Evolutionary conservation across 2,797 vertebrate species (phyloP), one percentile per base, ranked within the genome.

Genomic region (Argya squamiceps): DNA sequence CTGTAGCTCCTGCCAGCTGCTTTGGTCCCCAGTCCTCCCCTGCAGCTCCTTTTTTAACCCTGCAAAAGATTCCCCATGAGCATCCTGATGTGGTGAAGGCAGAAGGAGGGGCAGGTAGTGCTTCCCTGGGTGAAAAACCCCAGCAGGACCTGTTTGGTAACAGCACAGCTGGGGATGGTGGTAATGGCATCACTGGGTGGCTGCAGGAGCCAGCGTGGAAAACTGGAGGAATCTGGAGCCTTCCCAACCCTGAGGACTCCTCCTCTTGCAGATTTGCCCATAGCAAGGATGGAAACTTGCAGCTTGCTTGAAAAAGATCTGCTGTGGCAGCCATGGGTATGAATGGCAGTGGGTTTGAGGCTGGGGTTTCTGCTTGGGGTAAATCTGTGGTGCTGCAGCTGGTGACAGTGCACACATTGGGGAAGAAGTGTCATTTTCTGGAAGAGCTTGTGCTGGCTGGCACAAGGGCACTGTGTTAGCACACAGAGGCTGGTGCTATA

Each of bases 271-370:
- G 46, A 77, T 58, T 43, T 77, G 27, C 47, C n/a, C 11, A 10
- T 27, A 70, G 44, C 47, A 70, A 84, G 55, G 53, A 62, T 5
- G 32, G 63, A 89, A 75, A 68, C 16, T 55, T 8, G 1, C 13
- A 39, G 53, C 41, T 78, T 46, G 15, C 24, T 74, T 56, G 43
- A 15, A 60, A 69, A 71, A 65, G 32, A 21, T 49, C 50, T 39
- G 59, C 37, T 71, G 43, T 65, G 56, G 62, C 3, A 7, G 34
- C 29, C 12, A 0, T 10, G 50, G 27, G 16, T 60, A 37, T 24
- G 34, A 75, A 21, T 1, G 3, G 58, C 39, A 58, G 11, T 1
- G 2, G 43, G 52, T 24, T 27, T 1, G 0, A 4, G 7, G 30
- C 63, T 62, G 30, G 21, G 56, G 6, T n/a, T 71, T 87, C 84